Conservation (phyloP, 2,888 invertebrate genomes). For the Anthophora plumipes region DNA sequence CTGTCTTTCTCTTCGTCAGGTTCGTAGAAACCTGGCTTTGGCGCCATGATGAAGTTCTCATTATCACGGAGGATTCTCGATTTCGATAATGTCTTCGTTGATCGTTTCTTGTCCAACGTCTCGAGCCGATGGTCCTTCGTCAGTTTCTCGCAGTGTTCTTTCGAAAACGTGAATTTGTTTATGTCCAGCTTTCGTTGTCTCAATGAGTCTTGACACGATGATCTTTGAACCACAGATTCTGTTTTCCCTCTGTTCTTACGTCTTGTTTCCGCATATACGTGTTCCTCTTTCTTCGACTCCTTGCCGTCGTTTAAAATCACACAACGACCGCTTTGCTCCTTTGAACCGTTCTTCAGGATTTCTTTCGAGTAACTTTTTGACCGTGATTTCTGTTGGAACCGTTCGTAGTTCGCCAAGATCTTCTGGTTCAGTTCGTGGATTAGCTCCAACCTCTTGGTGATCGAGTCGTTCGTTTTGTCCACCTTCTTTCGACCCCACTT, state of each 20-base stretch:
- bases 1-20: constrained; percentile 25
- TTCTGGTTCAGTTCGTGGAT: constrained; percentile 83
- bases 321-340: constrained; percentile 31
- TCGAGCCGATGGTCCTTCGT: constrained; percentile 38
- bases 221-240: constrained; percentile 16
- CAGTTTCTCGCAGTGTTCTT: constrained; percentile 59
- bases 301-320: constrained; percentile 7
- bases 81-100: constrained; percentile 16
- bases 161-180: constrained; percentile 67
- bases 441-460: constrained; percentile 79
- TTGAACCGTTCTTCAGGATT: not conserved
- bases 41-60: constrained; percentile 77
- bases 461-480: constrained; percentile 80
- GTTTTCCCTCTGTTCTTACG: constrained; percentile 53
- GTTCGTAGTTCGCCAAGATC: constrained; percentile 81
- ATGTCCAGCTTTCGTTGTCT: constrained; percentile 56
- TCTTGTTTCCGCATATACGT: constrained; percentile 70
- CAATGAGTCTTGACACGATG: constrained; percentile 25
- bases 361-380: constrained; percentile 61
- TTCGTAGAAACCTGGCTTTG: constrained; percentile 69
- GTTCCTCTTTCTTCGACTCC: constrained; percentile 52
- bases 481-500: constrained; percentile 76
- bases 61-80: constrained; percentile 58
- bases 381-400: constrained; percentile 79
- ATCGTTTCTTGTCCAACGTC: constrained; percentile 22